Conservation (phyloP, 1,140 invertebrate genomes). For the Drosophila pallidifrons region DNA sequence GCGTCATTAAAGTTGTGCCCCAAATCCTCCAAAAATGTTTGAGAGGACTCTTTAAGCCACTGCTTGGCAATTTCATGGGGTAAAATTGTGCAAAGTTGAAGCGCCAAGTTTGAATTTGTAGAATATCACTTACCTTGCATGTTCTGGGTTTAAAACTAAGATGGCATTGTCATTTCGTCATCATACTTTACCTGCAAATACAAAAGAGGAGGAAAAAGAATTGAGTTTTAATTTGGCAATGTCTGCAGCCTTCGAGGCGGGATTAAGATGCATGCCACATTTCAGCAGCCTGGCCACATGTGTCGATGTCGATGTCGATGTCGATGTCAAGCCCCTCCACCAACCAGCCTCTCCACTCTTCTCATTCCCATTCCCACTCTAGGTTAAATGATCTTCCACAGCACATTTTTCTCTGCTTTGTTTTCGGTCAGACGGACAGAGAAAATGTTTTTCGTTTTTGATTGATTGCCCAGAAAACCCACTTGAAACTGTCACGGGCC, state of each 20-base stretch:
- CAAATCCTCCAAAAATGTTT: conserved; percentile 1
- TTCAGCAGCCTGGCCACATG: conserved; percentile 57
- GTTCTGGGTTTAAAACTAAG: conserved; percentile 17
- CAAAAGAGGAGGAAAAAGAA: conserved; percentile 7
- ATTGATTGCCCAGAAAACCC: conserved; percentile 80
- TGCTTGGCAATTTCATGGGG: not conserved
- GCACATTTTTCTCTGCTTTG: conserved; percentile 69
- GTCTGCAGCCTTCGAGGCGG: conserved; percentile 53
- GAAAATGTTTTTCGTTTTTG: conserved; percentile 75
- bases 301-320: conserved; percentile 62
- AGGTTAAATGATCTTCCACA: conserved; percentile 59
- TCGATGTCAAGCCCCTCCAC: conserved; percentile 40
- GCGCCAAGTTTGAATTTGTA: not conserved
- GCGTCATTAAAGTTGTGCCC: conserved; percentile 27
- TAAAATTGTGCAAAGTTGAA: not conserved
- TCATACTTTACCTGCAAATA: conserved; percentile 75
- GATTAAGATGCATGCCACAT: conserved; percentile 64
- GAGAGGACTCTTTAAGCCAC: conserved; percentile 19
- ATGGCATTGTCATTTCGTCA: conserved; percentile 13
- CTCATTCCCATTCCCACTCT: conserved; percentile 11
- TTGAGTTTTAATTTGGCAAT: conserved; percentile 6
- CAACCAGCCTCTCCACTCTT: not conserved
- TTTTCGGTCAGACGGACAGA: conserved; percentile 37
- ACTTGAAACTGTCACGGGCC: conserved; percentile 74
- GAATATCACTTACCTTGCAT: conserved; percentile 60